phyloP scores from a whole-genome alignment of 2,113 vertebrate genomes.

The Bagarius yarrelli region DNA sequence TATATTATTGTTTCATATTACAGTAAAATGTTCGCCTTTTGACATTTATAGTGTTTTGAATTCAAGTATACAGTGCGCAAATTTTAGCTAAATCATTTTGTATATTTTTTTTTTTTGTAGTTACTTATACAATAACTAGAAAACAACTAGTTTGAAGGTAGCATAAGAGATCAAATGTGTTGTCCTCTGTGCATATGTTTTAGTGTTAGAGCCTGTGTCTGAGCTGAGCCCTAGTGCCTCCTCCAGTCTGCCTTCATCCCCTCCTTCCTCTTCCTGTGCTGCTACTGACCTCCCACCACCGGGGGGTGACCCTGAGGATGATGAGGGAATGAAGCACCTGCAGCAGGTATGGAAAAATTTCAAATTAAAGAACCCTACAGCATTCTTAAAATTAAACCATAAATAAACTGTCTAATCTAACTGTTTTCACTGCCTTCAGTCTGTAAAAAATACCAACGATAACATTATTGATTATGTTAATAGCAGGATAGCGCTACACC shows the following conservation, averaged over 20 bases:
- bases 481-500: neutral
- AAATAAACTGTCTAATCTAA: no score
- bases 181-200: slow-evolving; percentile 33
- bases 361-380: neutral
- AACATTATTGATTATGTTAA: neutral
- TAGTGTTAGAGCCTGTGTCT: slow-evolving; percentile 61
- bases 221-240: slow-evolving; percentile 67
- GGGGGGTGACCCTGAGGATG: slow-evolving; percentile 84
- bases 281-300: slow-evolving; percentile 70
- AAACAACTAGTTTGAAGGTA: neutral
- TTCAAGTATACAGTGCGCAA: no score
- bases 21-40: no score
- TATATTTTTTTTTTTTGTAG: neutral
- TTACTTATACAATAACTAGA: neutral
- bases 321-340: slow-evolving; percentile 90
- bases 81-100: neutral
- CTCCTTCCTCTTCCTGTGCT: slow-evolving; percentile 69
- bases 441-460: neutral
- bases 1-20: no score
- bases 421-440: no score
- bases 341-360: slow-evolving; percentile 76
- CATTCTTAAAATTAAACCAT: no score
- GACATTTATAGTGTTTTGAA: no score
- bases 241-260: slow-evolving; percentile 71
- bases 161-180: neutral